Evolutionary conservation across 2,888 invertebrate genomes (phyloP).

Genomic region (Pteria penguin): DNA sequence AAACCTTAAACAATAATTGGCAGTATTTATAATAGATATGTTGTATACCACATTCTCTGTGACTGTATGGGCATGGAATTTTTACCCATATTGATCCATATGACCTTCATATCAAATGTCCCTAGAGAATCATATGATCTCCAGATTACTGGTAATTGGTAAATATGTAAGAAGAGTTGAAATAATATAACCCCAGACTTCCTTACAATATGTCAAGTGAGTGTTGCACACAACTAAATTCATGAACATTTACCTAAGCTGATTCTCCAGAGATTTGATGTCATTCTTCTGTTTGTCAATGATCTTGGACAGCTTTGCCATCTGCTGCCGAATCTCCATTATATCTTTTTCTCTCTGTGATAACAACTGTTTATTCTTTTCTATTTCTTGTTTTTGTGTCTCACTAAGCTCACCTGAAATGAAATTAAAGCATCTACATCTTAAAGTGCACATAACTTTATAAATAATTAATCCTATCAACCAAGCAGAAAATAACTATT

Average conservation of each 20-base stretch:
- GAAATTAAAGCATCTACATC: background rate
- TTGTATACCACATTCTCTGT: no score
- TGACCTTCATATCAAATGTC: no score
- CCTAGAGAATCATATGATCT: no score
- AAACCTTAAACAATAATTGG: no score
- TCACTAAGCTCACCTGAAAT: slow-evolving; percentile 78
- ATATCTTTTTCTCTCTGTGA: slow-evolving; percentile 73
- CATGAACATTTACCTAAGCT: slow-evolving; percentile 64
- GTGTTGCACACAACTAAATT: background rate
- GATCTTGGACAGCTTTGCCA: slow-evolving; percentile 78
- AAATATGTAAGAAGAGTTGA: no score
- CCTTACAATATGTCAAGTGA: no score
- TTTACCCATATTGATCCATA: no score
- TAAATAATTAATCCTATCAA: background rate
- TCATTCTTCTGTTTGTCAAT: slow-evolving; percentile 78
- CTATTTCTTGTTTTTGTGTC: slow-evolving; percentile 78
- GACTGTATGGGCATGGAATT: no score
- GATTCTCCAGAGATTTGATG: slow-evolving; percentile 64
- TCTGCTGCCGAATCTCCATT: slow-evolving; percentile 74
- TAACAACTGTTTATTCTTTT: slow-evolving; percentile 70
- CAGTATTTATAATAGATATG: no score
- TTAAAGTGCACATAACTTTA: background rate
- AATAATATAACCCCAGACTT: no score
- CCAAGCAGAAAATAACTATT: no score
- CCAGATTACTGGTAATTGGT: no score